Conservation (phyloP, 2,113 vertebrate genomes). For the Chauna torquata region DNA sequence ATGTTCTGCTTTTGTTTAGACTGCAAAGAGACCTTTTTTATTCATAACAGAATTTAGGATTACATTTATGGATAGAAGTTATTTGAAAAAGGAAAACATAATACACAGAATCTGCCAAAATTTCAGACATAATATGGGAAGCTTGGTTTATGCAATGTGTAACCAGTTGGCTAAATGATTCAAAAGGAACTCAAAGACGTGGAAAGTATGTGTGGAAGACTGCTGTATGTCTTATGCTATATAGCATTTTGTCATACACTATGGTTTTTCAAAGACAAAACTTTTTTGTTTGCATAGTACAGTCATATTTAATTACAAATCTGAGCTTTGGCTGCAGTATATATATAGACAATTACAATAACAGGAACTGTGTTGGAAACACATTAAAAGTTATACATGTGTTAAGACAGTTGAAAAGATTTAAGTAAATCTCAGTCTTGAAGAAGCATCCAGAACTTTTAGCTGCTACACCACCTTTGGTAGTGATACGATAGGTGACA, state of each 20-base stretch:
- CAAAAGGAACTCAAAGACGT: neutral
- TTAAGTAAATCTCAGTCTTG: neutral
- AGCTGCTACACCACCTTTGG: neutral
- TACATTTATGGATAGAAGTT: neutral
- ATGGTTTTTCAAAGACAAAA: neutral
- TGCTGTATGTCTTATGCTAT: neutral
- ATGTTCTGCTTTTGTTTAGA: slow-evolving; percentile 37
- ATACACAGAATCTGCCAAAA: neutral
- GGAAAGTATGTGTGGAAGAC: neutral
- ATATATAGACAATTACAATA: neutral
- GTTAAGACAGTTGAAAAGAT: neutral
- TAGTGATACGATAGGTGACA: neutral
- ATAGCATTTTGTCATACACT: neutral
- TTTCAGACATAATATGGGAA: neutral
- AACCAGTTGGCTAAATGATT: neutral
- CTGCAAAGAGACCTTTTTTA: neutral
- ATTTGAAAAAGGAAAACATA: slow-evolving; percentile 12
- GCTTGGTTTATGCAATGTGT: neutral
- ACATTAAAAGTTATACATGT: neutral
- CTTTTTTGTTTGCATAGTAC: neutral
- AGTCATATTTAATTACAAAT: neutral
- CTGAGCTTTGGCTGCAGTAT: neutral
- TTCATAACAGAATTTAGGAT: neutral
- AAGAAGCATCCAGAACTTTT: neutral
- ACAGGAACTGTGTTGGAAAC: neutral